phyloP scores from a whole-genome alignment of 2,797 vertebrate genomes.

The Leucoraja ocellata region DNA sequence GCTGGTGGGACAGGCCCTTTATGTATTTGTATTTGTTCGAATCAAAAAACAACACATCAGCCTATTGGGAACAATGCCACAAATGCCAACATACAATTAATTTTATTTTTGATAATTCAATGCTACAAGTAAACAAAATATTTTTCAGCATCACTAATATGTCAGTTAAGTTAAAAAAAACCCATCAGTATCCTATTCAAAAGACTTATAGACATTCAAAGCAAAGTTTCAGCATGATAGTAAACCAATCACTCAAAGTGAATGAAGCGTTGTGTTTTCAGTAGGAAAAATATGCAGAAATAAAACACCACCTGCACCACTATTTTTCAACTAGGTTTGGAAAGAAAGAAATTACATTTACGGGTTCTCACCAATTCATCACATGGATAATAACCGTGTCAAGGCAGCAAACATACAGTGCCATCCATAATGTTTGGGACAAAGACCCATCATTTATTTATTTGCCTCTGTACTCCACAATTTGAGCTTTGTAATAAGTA shows the following conservation, averaged over 20 bases:
- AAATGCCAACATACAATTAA: neutral
- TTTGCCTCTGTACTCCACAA: too few species aligned
- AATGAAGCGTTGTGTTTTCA: neutral
- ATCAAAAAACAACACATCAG: too few species aligned
- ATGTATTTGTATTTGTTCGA: too few species aligned
- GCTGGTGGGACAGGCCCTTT: too few species aligned
- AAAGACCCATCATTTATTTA: too few species aligned
- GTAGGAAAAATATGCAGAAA: neutral
- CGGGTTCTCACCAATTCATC: neutral
- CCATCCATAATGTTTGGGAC: too few species aligned
- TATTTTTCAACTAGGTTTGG: neutral
- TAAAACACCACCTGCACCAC: neutral
- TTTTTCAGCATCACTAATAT: neutral
- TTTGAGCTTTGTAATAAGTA: too few species aligned
- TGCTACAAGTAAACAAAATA: neutral
- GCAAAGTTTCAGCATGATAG: neutral
- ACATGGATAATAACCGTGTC: neutral
- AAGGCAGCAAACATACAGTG: neutral
- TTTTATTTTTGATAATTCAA: neutral
- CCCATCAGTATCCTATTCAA: neutral
- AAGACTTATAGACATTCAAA: neutral
- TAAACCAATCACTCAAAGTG: neutral
- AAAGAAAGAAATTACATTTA: neutral
- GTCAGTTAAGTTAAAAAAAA: neutral
- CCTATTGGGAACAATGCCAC: neutral